phyloP scores from a whole-genome alignment of 2,113 vertebrate genomes.

The Cervus canadensis region DNA sequence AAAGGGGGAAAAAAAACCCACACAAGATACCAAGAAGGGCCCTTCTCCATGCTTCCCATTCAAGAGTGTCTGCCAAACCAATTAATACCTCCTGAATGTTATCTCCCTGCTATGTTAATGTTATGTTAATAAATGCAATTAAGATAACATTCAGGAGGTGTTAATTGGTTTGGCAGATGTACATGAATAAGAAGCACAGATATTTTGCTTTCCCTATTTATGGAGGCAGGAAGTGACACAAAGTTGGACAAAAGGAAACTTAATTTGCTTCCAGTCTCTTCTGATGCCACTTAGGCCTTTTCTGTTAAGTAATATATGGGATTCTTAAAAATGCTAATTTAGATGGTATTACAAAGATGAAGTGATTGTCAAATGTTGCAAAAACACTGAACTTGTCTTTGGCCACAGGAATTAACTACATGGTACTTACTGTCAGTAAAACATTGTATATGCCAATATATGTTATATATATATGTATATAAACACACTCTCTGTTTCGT shows the following conservation, averaged over 20 bases:
- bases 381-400: slow-evolving; percentile 66
- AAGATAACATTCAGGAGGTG: slow-evolving; percentile 77
- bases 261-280: slow-evolving; percentile 63
- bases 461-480: neutral
- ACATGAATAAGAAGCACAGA: slow-evolving; percentile 73
- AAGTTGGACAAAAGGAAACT: slow-evolving; percentile 74
- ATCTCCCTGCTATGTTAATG: slow-evolving; percentile 74
- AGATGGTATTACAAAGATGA: slow-evolving; percentile 62
- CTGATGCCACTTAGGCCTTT: slow-evolving; percentile 55
- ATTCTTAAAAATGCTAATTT: slow-evolving; percentile 66
- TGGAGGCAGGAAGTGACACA: slow-evolving; percentile 76
- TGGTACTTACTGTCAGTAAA: slow-evolving; percentile 37
- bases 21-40: slow-evolving; percentile 48
- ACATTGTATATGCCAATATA: slow-evolving; percentile 3
- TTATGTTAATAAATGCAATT: slow-evolving; percentile 80
- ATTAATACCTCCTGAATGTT: slow-evolving; percentile 75
- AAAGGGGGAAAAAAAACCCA: neutral
- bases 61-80: slow-evolving; percentile 70
- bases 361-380: slow-evolving; percentile 63
- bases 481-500: neutral
- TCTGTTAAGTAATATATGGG: slow-evolving; percentile 55
- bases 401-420: slow-evolving; percentile 42
- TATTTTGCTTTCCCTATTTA: slow-evolving; percentile 75
- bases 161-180: slow-evolving; percentile 78
- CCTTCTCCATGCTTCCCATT: slow-evolving; percentile 45